Percentiles rank a stretch among this genome's conserved stretches.
Evolutionary conservation across 2,888 invertebrate species (phyloP).

Genomic region (Euplexia lucipara): DNA sequence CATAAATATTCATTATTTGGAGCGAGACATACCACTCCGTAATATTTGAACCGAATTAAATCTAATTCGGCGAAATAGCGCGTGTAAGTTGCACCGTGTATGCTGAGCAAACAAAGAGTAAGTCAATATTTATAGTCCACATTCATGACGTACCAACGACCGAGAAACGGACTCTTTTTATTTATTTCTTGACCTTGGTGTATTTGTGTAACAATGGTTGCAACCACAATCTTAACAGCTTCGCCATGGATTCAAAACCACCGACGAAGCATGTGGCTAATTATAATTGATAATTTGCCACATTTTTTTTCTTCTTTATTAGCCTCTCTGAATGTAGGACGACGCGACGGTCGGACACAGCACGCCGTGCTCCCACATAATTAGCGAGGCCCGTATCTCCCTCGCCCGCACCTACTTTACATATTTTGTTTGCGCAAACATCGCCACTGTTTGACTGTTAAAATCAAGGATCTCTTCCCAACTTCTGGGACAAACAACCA

Average conservation of each 20-base stretch:
- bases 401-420: constrained; percentile 87
- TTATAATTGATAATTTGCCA: constrained; percentile 87
- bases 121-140: constrained; percentile 66
- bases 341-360: constrained; percentile 79
- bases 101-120: constrained; percentile 51
- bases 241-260: constrained; percentile 53
- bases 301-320: constrained; percentile 88
- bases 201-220: constrained; percentile 44
- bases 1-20: constrained; percentile 39
- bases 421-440: constrained; percentile 90
- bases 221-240: constrained; percentile 36
- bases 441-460: constrained; percentile 87
- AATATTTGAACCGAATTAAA: constrained; percentile 49
- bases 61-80: constrained; percentile 51
- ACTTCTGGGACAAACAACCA: constrained; percentile 78
- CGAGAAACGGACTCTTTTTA: constrained; percentile 48
- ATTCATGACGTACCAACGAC: constrained; percentile 59
- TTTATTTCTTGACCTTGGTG: constrained; percentile 53
- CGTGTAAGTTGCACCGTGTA: constrained; percentile 58
- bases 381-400: constrained; percentile 86
- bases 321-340: constrained; percentile 84
- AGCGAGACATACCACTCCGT: constrained; percentile 21
- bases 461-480: constrained; percentile 85
- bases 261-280: constrained; percentile 75
- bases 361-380: constrained; percentile 87